These are phyloP conservation scores for Penelope pileata DNA, from an alignment of 2,113 vertebrate species.

Conservation along the genomic window DNA sequence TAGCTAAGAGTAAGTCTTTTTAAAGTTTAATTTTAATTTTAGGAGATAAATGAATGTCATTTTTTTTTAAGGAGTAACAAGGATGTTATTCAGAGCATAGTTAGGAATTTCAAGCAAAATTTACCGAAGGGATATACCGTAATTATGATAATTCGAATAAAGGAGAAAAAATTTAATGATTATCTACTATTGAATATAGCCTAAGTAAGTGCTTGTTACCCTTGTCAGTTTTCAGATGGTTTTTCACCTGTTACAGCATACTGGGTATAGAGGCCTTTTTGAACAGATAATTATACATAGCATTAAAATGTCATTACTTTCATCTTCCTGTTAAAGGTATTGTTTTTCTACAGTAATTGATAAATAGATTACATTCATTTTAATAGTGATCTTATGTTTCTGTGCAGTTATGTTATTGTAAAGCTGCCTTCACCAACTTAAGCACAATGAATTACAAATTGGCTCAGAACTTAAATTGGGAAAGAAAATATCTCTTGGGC, in stretches of 20 bases:
- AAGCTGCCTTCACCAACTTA: background rate
- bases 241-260: background rate
- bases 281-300: background rate
- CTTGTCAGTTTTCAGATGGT: background rate
- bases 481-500: background rate
- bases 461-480: background rate
- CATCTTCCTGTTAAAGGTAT: constrained; percentile 1
- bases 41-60: background rate
- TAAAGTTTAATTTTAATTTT: background rate
- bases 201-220: background rate
- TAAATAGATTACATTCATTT: constrained; percentile 20
- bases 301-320: constrained; percentile 3
- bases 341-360: constrained; percentile 9
- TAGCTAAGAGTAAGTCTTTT: background rate
- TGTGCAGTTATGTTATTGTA: background rate
- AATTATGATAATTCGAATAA: constrained; percentile 16
- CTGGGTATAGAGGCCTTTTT: background rate
- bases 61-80: background rate
- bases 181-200: background rate
- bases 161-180: constrained; percentile 17
- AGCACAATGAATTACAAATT: background rate
- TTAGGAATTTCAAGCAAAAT: background rate
- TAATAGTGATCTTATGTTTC: background rate
- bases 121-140: background rate
- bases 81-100: constrained; percentile 12